A percentile compares a stretch with the other conserved stretches of the same genome.
Evolutionary conservation across 2,797 vertebrate species (phyloP).

Genomic region (Sebastes kiyomatsui): DNA sequence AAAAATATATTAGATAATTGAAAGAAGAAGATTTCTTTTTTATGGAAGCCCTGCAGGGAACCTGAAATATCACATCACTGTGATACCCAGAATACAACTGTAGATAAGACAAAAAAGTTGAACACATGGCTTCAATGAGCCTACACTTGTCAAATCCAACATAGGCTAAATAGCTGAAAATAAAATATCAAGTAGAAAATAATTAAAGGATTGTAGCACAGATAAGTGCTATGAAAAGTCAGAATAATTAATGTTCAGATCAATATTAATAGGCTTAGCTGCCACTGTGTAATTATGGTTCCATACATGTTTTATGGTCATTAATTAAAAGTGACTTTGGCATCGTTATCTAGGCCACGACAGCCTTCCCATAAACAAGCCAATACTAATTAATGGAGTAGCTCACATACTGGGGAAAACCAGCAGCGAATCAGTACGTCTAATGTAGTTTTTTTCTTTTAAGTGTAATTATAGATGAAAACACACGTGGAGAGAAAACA

Average conservation of each 20-base stretch:
- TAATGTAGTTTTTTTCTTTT: constrained; percentile 43
- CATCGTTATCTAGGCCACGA: constrained; percentile 75
- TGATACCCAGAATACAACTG: neutral
- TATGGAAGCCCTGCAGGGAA: neutral
- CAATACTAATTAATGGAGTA: constrained; percentile 75
- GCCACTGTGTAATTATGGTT: constrained; percentile 69
- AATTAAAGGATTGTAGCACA: constrained; percentile 33
- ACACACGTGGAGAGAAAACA: neutral
- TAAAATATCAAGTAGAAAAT: constrained; percentile 35
- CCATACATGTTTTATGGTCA: constrained; percentile 79
- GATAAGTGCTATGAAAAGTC: constrained; percentile 56
- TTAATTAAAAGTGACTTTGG: constrained; percentile 80
- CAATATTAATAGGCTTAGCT: constrained; percentile 74
- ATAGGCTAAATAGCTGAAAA: constrained; percentile 16
- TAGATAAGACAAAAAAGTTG: neutral
- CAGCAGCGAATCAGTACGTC: constrained; percentile 51
- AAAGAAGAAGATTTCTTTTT: neutral
- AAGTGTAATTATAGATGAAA: constrained; percentile 44
- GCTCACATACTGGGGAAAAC: constrained; percentile 51
- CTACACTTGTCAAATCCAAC: constrained; percentile 2
- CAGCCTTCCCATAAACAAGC: constrained; percentile 68
- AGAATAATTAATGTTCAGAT: constrained; percentile 67
- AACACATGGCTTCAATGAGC: neutral
- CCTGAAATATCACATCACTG: neutral
- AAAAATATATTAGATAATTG: neutral